phyloP scores from a whole-genome alignment of 2,797 vertebrate species.

The Pteropus rufus region DNA sequence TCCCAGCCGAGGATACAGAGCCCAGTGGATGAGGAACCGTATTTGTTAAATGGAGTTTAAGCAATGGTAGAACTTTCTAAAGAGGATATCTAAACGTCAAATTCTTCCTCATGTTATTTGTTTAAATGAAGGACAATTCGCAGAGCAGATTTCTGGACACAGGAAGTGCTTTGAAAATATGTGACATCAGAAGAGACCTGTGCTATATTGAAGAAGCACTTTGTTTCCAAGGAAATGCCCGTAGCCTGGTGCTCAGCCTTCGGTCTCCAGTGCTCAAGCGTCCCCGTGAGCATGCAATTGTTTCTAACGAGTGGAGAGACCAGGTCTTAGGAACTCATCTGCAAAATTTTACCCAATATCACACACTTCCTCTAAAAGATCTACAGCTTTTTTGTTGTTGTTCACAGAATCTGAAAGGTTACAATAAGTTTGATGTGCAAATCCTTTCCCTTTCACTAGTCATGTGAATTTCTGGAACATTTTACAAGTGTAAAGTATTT shows the following conservation, averaged over 20 bases:
- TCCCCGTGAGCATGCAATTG: not conserved
- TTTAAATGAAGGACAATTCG: not conserved
- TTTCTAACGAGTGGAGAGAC: not conserved
- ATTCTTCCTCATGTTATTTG: not conserved
- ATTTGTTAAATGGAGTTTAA: not conserved
- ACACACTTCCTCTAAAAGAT: not conserved
- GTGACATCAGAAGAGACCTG: not conserved
- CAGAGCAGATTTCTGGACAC: not conserved
- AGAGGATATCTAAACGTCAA: not conserved
- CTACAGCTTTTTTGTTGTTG: not conserved
- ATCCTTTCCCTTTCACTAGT: not conserved
- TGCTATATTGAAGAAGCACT: not conserved
- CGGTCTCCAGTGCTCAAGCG: not conserved
- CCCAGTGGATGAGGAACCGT: not conserved
- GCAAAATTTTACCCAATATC: not conserved
- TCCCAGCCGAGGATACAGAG: not conserved
- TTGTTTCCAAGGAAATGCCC: constrained; percentile 47
- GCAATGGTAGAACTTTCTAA: not conserved
- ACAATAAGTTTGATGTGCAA: not conserved
- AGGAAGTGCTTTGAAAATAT: not conserved
- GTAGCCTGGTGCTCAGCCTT: not conserved
- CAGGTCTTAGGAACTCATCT: not conserved
- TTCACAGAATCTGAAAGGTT: not conserved
- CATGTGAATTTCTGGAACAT: not conserved
- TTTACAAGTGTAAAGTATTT: not conserved